These are phyloP conservation scores for Lamproptera curius DNA, from an alignment of 2,888 invertebrate genomes.

Conservation along the genomic window DNA sequence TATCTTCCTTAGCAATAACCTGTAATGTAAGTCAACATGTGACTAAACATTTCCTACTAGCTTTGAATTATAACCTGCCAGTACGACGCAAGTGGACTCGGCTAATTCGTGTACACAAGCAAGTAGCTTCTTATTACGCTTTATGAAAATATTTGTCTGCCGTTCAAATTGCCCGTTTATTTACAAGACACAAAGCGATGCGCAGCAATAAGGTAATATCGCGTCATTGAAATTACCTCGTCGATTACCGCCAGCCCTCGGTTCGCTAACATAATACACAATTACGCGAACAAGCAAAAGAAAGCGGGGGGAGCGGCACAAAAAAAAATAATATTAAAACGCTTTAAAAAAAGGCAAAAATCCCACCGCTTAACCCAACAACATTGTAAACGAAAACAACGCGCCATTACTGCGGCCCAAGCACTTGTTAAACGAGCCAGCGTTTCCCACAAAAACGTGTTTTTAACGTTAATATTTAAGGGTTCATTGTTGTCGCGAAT, in stretches of 20 bases:
- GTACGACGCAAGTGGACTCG: slow-evolving; percentile 16
- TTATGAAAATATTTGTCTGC: slow-evolving; percentile 24
- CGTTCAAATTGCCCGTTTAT: slow-evolving; percentile 29
- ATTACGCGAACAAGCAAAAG: slow-evolving; percentile 63
- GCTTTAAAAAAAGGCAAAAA: slow-evolving; percentile 32
- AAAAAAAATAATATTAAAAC: slow-evolving; percentile 37
- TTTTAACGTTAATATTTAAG: slow-evolving; percentile 65
- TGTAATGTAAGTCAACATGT: not conserved
- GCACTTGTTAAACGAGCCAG: slow-evolving; percentile 67
- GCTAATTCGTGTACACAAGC: slow-evolving; percentile 31
- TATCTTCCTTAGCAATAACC: too few species aligned
- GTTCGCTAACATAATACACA: slow-evolving; percentile 63
- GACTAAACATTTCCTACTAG: not conserved
- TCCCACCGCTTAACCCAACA: slow-evolving; percentile 37
- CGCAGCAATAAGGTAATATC: slow-evolving; percentile 36
- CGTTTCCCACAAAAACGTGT: slow-evolving; percentile 68
- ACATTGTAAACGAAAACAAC: slow-evolving; percentile 57
- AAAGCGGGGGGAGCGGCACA: slow-evolving; percentile 47
- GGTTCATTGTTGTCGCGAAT: slow-evolving; percentile 65
- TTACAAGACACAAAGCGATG: slow-evolving; percentile 38
- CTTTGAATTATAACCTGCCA: slow-evolving; percentile 24
- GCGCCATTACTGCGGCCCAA: slow-evolving; percentile 43
- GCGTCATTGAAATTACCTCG: slow-evolving; percentile 50
- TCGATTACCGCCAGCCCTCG: slow-evolving; percentile 52
- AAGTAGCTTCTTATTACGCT: slow-evolving; percentile 24